These are phyloP conservation scores for Brachyalestes nurse DNA, from an alignment of 2,797 vertebrate genomes.

Conservation along the genomic window DNA sequence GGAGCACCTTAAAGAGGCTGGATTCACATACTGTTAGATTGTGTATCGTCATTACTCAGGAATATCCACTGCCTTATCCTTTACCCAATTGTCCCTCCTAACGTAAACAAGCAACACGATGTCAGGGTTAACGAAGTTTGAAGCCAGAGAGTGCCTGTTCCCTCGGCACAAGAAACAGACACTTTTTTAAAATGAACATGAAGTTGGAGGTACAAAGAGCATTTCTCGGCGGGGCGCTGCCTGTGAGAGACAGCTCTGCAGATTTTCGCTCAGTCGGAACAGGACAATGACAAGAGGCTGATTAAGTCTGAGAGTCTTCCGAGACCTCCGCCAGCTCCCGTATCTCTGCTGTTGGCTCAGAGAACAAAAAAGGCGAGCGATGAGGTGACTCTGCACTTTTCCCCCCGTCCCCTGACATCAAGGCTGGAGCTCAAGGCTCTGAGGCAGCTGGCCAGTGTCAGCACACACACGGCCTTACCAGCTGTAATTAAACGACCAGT, in stretches of 20 bases:
- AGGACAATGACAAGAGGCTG: slow-evolving; percentile 49
- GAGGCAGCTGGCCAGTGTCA: slow-evolving; percentile 68
- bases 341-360: slow-evolving; percentile 15
- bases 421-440: slow-evolving; percentile 56
- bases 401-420: slow-evolving; percentile 43
- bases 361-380: slow-evolving; percentile 18
- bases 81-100: not conserved
- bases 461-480: slow-evolving; percentile 57
- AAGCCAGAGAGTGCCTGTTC: slow-evolving; percentile 11
- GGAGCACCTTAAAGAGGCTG: no score
- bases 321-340: slow-evolving; percentile 17
- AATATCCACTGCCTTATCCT: not conserved
- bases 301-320: slow-evolving; percentile 42
- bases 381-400: slow-evolving; percentile 53
- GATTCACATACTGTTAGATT: not conserved
- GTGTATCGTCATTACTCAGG: not conserved
- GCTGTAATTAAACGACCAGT: slow-evolving; percentile 65
- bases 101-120: not conserved
- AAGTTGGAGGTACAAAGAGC: slow-evolving; percentile 36
- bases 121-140: slow-evolving; percentile 2
- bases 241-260: slow-evolving; percentile 46
- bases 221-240: slow-evolving; percentile 27
- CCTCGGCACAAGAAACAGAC: slow-evolving; percentile 19
- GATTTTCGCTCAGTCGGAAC: slow-evolving; percentile 28
- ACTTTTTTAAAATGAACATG: slow-evolving; percentile 33